Evolutionary conservation across 2,113 vertebrate species (phyloP).

Genomic region (Eublepharis macularius): DNA sequence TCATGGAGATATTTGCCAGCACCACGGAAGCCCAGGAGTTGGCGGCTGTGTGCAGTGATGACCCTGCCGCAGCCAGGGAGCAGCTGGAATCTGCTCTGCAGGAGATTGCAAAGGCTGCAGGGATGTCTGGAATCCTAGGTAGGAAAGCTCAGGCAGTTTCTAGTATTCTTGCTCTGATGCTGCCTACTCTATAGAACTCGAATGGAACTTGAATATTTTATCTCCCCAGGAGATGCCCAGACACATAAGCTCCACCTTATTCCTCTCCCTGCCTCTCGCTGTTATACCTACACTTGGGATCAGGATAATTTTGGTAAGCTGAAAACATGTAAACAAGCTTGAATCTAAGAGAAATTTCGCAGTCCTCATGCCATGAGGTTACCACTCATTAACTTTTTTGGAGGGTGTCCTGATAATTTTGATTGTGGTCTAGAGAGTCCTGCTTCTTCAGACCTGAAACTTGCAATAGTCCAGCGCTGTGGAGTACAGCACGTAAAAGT

Average conservation of each 20-base stretch:
- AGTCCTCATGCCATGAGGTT: not conserved
- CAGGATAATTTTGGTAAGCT: conserved; percentile 94
- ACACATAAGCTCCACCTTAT: conserved; percentile 82
- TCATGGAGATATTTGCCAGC: conserved; percentile 77
- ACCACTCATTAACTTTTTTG: not conserved
- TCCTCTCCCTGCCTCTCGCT: conserved; percentile 85
- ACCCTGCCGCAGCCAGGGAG: conserved; percentile 70
- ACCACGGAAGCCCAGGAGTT: conserved; percentile 79
- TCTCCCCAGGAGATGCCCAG: conserved; percentile 58
- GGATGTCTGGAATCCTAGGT: conserved; percentile 78
- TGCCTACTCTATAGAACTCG: not conserved
- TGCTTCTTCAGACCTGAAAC: not conserved
- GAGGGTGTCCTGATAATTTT: not conserved
- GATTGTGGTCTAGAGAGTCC: not conserved
- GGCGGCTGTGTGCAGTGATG: conserved; percentile 67
- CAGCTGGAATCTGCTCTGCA: conserved; percentile 77
- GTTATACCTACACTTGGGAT: conserved; percentile 90
- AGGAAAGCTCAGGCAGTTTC: not conserved
- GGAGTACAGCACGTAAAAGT: not conserved
- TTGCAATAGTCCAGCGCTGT: not conserved
- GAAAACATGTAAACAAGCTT: too few relatives aligned
- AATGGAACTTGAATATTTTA: not conserved
- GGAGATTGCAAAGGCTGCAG: conserved; percentile 72
- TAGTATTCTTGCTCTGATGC: too few relatives aligned
- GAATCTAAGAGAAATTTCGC: not conserved